A percentile compares a stretch with the other conserved stretches of the same genome.
Conservation (phyloP, 2,113 vertebrate genomes). For the Panthera leo region DNA sequence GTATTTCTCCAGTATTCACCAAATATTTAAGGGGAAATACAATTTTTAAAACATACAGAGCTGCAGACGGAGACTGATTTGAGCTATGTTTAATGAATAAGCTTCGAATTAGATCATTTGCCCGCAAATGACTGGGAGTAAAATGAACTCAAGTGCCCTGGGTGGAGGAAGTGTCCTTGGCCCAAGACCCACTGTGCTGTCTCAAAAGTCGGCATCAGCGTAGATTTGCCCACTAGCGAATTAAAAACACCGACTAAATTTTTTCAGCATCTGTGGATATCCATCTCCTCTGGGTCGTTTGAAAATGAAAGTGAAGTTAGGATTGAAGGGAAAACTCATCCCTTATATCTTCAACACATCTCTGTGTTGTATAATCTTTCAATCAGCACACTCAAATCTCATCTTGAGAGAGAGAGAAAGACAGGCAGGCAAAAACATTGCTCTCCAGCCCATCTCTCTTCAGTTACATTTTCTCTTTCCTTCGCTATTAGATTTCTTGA, state of each 20-base stretch:
- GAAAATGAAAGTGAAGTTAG: neutral
- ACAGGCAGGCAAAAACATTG: no score
- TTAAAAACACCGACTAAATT: neutral
- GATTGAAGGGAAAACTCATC: neutral
- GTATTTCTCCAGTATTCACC: constrained; percentile 21
- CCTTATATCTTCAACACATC: neutral
- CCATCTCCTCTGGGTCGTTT: neutral
- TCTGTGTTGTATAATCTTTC: neutral
- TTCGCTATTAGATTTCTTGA: neutral
- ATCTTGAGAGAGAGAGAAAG: neutral
- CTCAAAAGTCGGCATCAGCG: neutral
- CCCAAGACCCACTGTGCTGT: neutral
- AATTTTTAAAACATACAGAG: neutral
- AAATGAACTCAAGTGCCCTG: neutral
- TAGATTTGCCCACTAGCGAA: neutral
- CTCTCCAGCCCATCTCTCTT: neutral
- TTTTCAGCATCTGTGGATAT: neutral
- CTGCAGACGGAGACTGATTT: neutral
- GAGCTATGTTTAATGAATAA: neutral
- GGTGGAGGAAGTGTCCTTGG: neutral
- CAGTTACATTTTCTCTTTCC: neutral
- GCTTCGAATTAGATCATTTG: neutral
- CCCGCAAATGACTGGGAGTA: neutral
- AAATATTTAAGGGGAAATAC: neutral
- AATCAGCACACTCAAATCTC: neutral